Base-by-base conservation (phyloP, 2,113 vertebrate species). In the Sapajus apella region DNA sequence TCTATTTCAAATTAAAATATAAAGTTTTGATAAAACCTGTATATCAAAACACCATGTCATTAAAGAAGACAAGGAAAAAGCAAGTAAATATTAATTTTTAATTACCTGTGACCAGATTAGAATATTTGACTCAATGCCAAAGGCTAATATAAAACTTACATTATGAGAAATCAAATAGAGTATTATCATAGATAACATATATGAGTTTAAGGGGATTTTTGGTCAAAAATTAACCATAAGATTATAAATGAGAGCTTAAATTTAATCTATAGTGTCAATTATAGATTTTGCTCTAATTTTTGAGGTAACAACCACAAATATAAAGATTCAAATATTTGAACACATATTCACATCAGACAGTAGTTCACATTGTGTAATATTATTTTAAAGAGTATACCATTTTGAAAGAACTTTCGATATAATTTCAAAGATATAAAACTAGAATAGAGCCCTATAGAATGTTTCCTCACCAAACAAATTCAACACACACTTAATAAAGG, bases 1-100 rank as follows among this genome's bases (percentile, higher is more conserved):
- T 66, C 45, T 66, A 17, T 81, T 90, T 86, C 55, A 86, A 92
- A 90, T 50, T 45, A 56, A 75, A 81, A 86, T 21, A 37, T 61
- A 52, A 70, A 66, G 32, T 76, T 66, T 40, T 40, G 37, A 40
- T 40, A 40, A 40, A 40, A 40, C 37, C 37, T 40, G 2, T 40
- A 40, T 40, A 91, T 75, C 45, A 89, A n/a, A 85, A 89, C 52
- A 21, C 18, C 45, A 3, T 21, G 56, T 56, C 45, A 84, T 27
- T 68, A 70, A 86, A 80, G 6, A 50, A 30, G 81, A 68, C 1
- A 75, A 35, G 30, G 27, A 13, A 52, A 70, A 86, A 16, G 8
- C 27, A 86, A 81, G 25, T 76, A 89, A 75, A 92, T 85, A 92
- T 45, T 56, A 86, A 90, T n/a, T 68, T 90, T 89, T 89, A 81